Percentiles rank a stretch among this genome's conserved stretches.
Conservation (phyloP, 2,888 invertebrate species). For the Mythimna lalbum region DNA sequence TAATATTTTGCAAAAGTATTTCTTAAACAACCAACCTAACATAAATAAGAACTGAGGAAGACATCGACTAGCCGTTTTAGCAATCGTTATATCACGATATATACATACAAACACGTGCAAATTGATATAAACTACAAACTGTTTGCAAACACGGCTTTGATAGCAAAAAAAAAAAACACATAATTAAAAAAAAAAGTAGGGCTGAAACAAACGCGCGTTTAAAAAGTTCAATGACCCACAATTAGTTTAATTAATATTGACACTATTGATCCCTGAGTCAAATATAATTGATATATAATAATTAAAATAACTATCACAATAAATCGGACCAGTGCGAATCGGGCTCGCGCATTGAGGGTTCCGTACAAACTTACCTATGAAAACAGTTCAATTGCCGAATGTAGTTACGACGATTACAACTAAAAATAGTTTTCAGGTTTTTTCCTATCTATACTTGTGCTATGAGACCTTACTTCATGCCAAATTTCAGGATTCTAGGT, state of each 20-base stretch:
- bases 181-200: conserved; percentile 19
- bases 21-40: not conserved
- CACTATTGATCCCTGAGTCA: not conserved
- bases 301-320: too few species aligned
- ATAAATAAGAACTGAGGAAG: conserved; percentile 29
- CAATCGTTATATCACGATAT: conserved; percentile 47
- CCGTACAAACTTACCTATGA: too few species aligned
- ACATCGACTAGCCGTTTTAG: conserved; percentile 17
- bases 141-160: conserved; percentile 14
- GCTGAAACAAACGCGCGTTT: not conserved
- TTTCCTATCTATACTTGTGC: too few species aligned
- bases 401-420: too few species aligned
- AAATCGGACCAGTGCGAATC: too few species aligned
- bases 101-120: conserved; percentile 29
- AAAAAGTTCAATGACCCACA: too few species aligned
- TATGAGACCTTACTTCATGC: too few species aligned
- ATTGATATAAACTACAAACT: conserved; percentile 13
- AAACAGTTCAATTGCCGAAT: too few species aligned
- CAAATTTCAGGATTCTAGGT: too few species aligned
- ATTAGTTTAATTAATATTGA: not conserved
- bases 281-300: too few species aligned
- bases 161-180: conserved; percentile 9
- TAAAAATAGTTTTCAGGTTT: too few species aligned
- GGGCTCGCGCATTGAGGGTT: too few species aligned
- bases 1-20: conserved; percentile 6